Evolutionary conservation across 2,888 invertebrate species (phyloP), one percentile per base, ranked within the genome.

Genomic region (Seladonia tumulorum): DNA sequence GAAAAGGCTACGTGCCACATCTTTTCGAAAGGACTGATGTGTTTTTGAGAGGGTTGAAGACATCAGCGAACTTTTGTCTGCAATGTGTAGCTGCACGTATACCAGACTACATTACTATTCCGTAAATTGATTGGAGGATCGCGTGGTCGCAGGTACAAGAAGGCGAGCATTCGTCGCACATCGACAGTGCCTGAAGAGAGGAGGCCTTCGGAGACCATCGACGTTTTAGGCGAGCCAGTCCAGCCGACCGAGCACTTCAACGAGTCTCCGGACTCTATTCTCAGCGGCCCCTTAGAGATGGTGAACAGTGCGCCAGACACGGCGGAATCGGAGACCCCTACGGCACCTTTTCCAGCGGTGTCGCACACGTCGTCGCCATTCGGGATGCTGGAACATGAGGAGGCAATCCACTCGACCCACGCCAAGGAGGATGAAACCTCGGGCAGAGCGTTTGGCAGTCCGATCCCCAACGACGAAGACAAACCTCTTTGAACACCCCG

Each of bases 371-470:
- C 91, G 12, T 92, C 93, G 47, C 90, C 91, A 5, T 83, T 89
- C 72, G 86, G 86, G 16, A 87, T 89, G 12, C 85, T 87, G 45
- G 91, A 92, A 77, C 71, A 82, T 18, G 89, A 90, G 12, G 89
- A 85, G 29, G 22, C 16, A 18, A 35, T 57, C 22, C 49, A 60
- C 63, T 53, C 53, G 49, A 74, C 74, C 42, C 77, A 79, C 22
- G 29, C 25, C 12, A 81, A 53, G 5, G 83, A 85, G 53, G 89
- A 89, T 5, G 83, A 85, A 7, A 80, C 82, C 14, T 87, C 88
- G 16, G 90, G 90, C 16, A 87, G 93, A 82, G 92, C 94, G 77
- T 95, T 95, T 83, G 95, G 95, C 18, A 95, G 95, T 87, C 93
- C 94, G 16, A 94, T 95, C 74, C 93, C 95, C 3, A 81, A 94